Evolutionary conservation across 2,888 invertebrate genomes (phyloP), one percentile per base, ranked within the genome.

Genomic region (Tetragnatha montana): DNA sequence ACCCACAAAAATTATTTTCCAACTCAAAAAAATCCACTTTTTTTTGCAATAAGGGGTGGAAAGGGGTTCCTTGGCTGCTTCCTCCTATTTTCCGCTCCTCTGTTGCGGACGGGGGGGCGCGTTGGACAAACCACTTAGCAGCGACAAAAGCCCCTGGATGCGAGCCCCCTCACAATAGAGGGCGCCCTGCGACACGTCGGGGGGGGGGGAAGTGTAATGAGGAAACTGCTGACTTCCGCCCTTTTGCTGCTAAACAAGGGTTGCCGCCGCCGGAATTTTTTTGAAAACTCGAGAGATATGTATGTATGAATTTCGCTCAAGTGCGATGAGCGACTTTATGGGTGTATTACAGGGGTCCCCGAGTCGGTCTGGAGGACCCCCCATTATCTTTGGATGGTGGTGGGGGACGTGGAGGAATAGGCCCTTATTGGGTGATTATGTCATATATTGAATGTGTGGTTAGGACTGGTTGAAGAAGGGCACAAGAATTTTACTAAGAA

Each of bases 181-280:
- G 21, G 22, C 60, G 60, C 60, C 60, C 60, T 17, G 60, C 17
- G 60, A 60, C 17, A 60, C 60, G 17, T 12, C 12, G 17, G 60
- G 17, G 60, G 60, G 14, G 14, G 60, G 35, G 14, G 60, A 60
- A 85, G 79, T 60, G 81, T 89, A 89, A 89, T 89, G 85, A 89
- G 89, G 89, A 89, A 89, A 89, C 88, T 85, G 85, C 85, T 81
- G 81, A 85, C 85, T 89, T 89, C 89, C 89, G 89, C 81, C 89
- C 89, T 89, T 82, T 88, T 51, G 80, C 60, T 17, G 60, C 60
- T 60, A 12, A 12, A 17, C 14, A 4, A 60, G 60, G 60, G 60
- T 60, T 60, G 60, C 60, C 60, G 17, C 35, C 35, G 35, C 35
- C 35, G 35, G 35, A 35, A 35, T 35, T 35, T 35, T 35, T 35